These are phyloP conservation scores for Amyelois transitella DNA, from an alignment of 1,140 invertebrate genomes.

Conservation along the genomic window DNA sequence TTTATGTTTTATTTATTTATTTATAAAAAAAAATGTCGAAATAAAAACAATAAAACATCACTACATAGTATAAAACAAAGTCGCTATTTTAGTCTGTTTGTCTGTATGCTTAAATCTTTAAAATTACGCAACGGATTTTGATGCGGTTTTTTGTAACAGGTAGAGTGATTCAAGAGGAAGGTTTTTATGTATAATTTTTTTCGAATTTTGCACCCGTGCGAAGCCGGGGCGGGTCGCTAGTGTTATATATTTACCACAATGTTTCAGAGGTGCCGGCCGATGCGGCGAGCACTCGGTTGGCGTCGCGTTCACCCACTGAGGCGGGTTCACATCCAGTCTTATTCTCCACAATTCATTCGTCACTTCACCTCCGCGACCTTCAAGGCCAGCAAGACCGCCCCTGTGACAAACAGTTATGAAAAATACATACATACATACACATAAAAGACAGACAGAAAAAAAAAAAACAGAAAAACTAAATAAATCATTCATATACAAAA, in stretches of 20 bases:
- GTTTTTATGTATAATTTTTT: no score
- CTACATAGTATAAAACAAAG: no score
- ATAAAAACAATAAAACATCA: not conserved
- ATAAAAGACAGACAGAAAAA: no score
- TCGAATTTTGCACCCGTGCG: no score
- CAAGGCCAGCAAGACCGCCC: slow-evolving; percentile 46
- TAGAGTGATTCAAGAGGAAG: no score
- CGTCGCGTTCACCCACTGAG: slow-evolving; percentile 53
- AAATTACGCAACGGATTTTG: no score
- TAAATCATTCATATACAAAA: no score
- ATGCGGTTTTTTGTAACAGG: no score
- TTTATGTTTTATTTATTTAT: slow-evolving; percentile 6
- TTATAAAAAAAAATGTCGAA: not conserved
- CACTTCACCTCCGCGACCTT: slow-evolving; percentile 45
- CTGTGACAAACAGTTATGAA: slow-evolving; percentile 63
- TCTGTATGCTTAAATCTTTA: no score
- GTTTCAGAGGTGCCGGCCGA: slow-evolving; percentile 33
- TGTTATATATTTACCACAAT: slow-evolving; percentile 41
- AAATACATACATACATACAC: not conserved
- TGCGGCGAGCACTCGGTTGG: slow-evolving; percentile 44
- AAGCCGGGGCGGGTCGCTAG: no score
- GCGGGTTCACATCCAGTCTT: slow-evolving; percentile 20
- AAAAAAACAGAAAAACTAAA: no score
- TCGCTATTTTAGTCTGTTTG: no score
- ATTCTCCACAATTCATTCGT: slow-evolving; percentile 57